phyloP scores from a whole-genome alignment of 2,888 invertebrate genomes.

The Plutella xylostella region DNA sequence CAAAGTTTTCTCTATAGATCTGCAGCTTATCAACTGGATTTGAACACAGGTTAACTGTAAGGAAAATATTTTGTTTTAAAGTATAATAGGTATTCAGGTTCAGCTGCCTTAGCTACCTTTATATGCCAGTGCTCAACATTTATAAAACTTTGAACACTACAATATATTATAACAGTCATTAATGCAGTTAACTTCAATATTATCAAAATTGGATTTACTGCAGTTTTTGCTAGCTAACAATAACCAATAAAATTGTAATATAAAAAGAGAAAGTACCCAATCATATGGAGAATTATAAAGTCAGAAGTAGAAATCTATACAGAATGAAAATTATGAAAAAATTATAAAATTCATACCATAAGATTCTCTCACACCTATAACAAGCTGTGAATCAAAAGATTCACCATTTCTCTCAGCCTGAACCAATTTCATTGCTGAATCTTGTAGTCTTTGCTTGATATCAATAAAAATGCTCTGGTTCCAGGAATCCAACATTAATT shows the following conservation, averaged over 20 bases:
- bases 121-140: background rate
- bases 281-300: too few species aligned
- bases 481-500: constrained; percentile 99
- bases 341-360: too few species aligned
- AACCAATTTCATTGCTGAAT: constrained; percentile 97
- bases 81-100: background rate
- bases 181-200: constrained; percentile 7
- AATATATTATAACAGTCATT: background rate
- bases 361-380: constrained; percentile 97
- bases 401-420: constrained; percentile 97
- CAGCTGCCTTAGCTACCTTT: background rate
- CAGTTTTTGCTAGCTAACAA: too few species aligned
- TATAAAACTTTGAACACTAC: background rate
- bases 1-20: constrained; percentile 97
- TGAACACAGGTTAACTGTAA: constrained; percentile 92
- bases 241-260: too few species aligned
- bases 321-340: too few species aligned
- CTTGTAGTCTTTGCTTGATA: constrained; percentile 92
- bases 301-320: too few species aligned
- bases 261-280: too few species aligned
- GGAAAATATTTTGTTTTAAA: constrained; percentile 14
- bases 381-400: constrained; percentile 96
- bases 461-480: constrained; percentile 96
- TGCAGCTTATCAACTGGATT: constrained; percentile 92
- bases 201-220: too few species aligned